Evolutionary conservation across 2,113 vertebrate species (phyloP), one percentile per base, ranked within the genome.

Genomic region (Scortum barcoo): DNA sequence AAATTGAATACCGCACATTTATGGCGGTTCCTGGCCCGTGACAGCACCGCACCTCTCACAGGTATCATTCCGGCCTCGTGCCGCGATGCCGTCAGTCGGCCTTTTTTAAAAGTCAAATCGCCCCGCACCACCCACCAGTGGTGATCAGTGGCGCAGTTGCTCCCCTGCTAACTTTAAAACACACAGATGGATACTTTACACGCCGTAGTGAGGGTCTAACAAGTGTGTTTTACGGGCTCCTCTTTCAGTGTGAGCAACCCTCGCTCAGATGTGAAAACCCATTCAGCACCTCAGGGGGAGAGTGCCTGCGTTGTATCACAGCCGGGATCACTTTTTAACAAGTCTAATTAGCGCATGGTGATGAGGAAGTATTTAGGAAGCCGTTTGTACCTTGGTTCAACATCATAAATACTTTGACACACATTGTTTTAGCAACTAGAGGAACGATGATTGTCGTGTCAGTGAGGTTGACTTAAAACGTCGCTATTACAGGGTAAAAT

Each of bases 331-430:
- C 74, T 78, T 88, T 88, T 81, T 87, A 90, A 89, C 86, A 86
- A 89, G 75, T 86, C 76, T 92, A 88, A 93, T 94, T 90, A 92
- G 85, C 48, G 44, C 86, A 74, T 44, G 8, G 86, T 66, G 50
- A 81, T 63, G 83, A 74, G 61, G 54, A 85, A 71, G 69, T 74
- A 30, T 81, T 87, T 76, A 85, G 84, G 50, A 88, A 79, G 68
- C 54, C 40, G 40, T 88, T 77, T 84, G 84, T 75, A 56, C 72
- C 77, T 81, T 80, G 19, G 40, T 86, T 86, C 76, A 80, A 62
- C 76, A 28, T 48, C 50, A 54, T 76, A 82, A 88, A 86, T 71
- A 75, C 63, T 86, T 60, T 50, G 65, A 58, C 83, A 46, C 75
- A 38, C 78, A 19, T 46, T 61, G 48, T 73, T 72, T 78, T 40